Base-by-base conservation (phyloP, 2,888 invertebrate genomes). In the Ophioninae sp. region DNA sequence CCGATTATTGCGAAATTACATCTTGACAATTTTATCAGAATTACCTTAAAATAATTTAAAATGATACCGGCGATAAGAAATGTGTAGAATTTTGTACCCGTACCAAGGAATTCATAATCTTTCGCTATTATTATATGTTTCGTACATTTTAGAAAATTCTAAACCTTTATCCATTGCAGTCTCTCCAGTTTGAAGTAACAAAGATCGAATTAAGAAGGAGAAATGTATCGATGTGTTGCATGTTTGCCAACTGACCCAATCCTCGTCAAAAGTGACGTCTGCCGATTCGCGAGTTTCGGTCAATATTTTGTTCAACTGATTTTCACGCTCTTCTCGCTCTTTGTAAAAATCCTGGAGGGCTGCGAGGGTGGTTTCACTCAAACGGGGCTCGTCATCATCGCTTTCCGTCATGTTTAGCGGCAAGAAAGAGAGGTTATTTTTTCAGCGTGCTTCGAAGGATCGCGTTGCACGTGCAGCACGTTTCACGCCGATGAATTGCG, bases 311-410 rank as follows among this genome's bases (percentile, higher is more conserved):
- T 94, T 93, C 59, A 95, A 93, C 85, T 94, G 94, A 83, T 94
- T 94, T 87, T 95, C 95, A 64, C 95, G 93, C 88, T 95, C 94
- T 67, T 95, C 93, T 91, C 96, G 96, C 90, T 97, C 97, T 5
- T 92, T 90, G 64, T 97, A 95, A 93, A 97, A 97, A 92, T 97
- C 96, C 88, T 96, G 95, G 0, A 98, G 93, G 0, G 96, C 96
- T 75, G 95, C 94, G 85, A 97, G 94, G 0, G 97, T 96, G 88
- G 96, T 95, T 0, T 95, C 94, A 3, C 96, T 96, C 70, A 97
- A 93, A 67, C 94, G 91, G 0, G 96, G 95, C 0, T 94, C 93
- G 86, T 96, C 96, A 80, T 95, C 95, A 13, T 89, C 88, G 30
- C 86, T 89, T 6, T 90, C 89, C 72, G 84, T 87, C 90, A 90